phyloP scores from a whole-genome alignment of 2,888 invertebrate genomes.

The Branchellion lobata region DNA sequence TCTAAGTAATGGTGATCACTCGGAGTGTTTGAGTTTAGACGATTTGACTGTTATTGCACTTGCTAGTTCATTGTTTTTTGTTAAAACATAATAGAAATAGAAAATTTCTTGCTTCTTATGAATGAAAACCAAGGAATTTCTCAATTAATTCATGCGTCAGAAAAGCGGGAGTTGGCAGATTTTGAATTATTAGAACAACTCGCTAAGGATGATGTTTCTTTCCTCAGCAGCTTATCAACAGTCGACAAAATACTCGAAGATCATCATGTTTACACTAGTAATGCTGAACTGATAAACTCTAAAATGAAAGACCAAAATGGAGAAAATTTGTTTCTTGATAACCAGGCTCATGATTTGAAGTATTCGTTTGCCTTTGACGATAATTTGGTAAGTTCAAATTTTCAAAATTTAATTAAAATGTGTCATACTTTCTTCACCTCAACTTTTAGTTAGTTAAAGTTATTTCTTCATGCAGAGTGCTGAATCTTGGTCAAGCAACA shows the following conservation, averaged over 20 bases:
- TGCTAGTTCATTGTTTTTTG: too few species aligned
- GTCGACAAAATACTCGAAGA: conserved; percentile 48
- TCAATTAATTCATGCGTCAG: not conserved
- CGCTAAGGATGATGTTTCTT: conserved; percentile 60
- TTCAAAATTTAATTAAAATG: not conserved
- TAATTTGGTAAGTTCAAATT: not conserved
- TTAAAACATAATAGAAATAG: too few species aligned
- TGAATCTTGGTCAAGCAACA: not conserved
- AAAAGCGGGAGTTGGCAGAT: conserved; percentile 56
- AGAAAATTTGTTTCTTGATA: not conserved
- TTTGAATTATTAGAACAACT: conserved; percentile 61
- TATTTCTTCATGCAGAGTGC: not conserved
- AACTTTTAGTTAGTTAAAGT: not conserved
- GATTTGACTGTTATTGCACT: too few species aligned
- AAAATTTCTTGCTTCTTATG: too few species aligned
- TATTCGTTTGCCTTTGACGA: not conserved
- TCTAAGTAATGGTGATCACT: too few species aligned
- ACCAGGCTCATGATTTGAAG: not conserved
- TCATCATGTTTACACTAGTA: conserved; percentile 3
- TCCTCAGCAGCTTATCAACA: conserved; percentile 57
- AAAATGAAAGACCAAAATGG: not conserved
- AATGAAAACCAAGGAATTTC: not conserved
- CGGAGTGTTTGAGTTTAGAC: too few species aligned
- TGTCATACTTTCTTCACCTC: not conserved
- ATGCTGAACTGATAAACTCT: not conserved